Conservation (phyloP, 2,113 vertebrate genomes). For the Ornithorhynchus anatinus region DNA sequence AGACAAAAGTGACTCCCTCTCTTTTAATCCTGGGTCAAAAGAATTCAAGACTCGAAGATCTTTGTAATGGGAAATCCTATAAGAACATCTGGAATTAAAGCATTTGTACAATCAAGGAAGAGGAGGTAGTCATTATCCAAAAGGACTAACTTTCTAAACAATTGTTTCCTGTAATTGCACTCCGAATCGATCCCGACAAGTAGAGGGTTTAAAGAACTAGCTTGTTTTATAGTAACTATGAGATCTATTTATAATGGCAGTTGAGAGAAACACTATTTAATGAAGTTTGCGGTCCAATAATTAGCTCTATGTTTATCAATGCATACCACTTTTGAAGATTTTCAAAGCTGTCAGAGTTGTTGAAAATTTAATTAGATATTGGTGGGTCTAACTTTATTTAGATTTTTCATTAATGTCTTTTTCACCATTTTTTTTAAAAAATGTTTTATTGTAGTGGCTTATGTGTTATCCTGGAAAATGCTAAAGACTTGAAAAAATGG, state of each 20-base stretch:
- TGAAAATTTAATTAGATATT: slow-evolving; percentile 22
- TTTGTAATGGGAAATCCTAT: slow-evolving; percentile 54
- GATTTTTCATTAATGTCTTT: background rate
- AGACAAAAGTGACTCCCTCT: slow-evolving; percentile 40
- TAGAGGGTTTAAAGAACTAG: slow-evolving; percentile 50
- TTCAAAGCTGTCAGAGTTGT: slow-evolving; percentile 10
- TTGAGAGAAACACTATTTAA: too few relatives aligned
- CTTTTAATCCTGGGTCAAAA: slow-evolving; percentile 58
- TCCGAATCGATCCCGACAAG: slow-evolving; percentile 63
- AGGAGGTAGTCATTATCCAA: slow-evolving; percentile 63
- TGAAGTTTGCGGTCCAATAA: slow-evolving; percentile 25
- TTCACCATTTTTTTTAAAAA: background rate
- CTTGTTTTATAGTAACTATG: slow-evolving; percentile 56
- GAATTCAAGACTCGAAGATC: slow-evolving; percentile 39
- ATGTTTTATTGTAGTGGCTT: background rate
- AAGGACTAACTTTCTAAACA: slow-evolving; percentile 68
- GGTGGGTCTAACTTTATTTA: slow-evolving; percentile 15
- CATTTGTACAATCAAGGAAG: slow-evolving; percentile 52
- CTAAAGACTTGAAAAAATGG: background rate
- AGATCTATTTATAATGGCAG: slow-evolving; percentile 25
- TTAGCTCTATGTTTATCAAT: slow-evolving; percentile 37
- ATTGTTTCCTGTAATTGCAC: slow-evolving; percentile 76
- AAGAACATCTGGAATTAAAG: slow-evolving; percentile 52
- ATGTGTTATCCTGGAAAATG: background rate
- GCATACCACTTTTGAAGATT: slow-evolving; percentile 32